Percentiles rank a stretch among this genome's conserved stretches.
Evolutionary conservation across 1,140 invertebrate genomes (phyloP).

Genomic region (Drosophila prosaltans): DNA sequence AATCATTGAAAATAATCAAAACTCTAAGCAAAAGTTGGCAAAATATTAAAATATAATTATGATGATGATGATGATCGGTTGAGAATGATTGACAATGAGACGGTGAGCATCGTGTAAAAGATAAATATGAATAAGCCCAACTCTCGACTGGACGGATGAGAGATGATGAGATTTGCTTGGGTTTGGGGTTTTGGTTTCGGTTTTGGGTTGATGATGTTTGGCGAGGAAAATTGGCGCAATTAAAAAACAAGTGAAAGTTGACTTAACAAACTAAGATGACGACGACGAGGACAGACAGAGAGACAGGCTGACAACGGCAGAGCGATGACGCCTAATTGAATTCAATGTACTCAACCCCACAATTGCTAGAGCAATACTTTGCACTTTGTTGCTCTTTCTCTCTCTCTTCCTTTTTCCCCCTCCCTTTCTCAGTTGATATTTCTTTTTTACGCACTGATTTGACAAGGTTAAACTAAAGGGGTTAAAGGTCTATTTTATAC

Average conservation of each 20-base stretch:
- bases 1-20: not conserved
- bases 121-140: conserved; percentile 1
- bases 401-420: not conserved
- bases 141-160: conserved; percentile 27
- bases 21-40: conserved; percentile 31
- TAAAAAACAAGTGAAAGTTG: conserved; percentile 69
- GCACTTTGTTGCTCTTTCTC: not conserved
- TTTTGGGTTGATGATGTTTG: not conserved
- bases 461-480: conserved; percentile 22
- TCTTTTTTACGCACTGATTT: conserved; percentile 39
- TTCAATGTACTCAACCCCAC: conserved; percentile 48
- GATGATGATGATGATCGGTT: not conserved
- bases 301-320: conserved; percentile 16
- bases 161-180: conserved; percentile 22
- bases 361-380: conserved; percentile 3
- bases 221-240: conserved; percentile 29
- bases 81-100: not conserved
- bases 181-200: not conserved
- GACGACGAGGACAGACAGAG: conserved; percentile 2
- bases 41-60: not conserved
- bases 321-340: conserved; percentile 51
- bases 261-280: conserved; percentile 1
- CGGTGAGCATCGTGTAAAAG: conserved; percentile 34
- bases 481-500: conserved; percentile 16
- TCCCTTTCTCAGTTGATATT: not conserved